These are phyloP conservation scores for Nasonia oneida DNA, from an alignment of 2,888 invertebrate genomes.

Conservation along the genomic window DNA sequence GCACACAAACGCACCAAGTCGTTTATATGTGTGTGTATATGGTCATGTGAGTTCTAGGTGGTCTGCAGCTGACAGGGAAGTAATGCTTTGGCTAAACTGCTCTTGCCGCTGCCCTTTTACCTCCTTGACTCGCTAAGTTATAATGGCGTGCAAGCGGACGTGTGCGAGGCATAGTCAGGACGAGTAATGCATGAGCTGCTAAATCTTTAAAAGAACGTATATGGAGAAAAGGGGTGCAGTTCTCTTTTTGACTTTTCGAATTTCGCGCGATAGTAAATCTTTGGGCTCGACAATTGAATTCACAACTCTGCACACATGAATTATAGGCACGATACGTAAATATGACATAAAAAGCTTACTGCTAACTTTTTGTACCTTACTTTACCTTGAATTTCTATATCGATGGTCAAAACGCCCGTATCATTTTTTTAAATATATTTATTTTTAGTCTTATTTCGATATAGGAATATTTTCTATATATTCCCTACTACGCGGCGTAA, in stretches of 20 bases:
- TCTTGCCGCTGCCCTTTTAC: conserved; percentile 29
- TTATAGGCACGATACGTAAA: too few relatives aligned
- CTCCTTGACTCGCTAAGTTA: conserved; percentile 26
- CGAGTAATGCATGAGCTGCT: not conserved
- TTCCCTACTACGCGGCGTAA: not conserved
- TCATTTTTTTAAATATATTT: not conserved
- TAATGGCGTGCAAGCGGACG: conserved; percentile 7
- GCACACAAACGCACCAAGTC: not conserved
- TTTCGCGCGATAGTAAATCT: not conserved
- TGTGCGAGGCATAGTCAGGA: not conserved
- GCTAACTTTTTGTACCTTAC: too few relatives aligned
- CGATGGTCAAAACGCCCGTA: too few relatives aligned
- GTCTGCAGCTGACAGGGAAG: conserved; percentile 35
- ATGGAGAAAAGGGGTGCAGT: too few relatives aligned
- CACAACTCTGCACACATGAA: too few relatives aligned
- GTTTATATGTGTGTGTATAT: not conserved
- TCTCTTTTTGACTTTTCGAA: not conserved
- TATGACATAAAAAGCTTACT: too few relatives aligned
- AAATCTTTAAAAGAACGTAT: not conserved
- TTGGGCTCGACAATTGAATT: not conserved
- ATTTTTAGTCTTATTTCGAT: not conserved
- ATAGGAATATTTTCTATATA: not conserved
- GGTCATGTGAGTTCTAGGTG: not conserved
- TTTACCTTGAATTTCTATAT: too few relatives aligned
- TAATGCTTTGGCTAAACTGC: conserved; percentile 32